Evolutionary conservation across 2,113 vertebrate genomes (phyloP).

Genomic region (Nerophis lumbriciformis): DNA sequence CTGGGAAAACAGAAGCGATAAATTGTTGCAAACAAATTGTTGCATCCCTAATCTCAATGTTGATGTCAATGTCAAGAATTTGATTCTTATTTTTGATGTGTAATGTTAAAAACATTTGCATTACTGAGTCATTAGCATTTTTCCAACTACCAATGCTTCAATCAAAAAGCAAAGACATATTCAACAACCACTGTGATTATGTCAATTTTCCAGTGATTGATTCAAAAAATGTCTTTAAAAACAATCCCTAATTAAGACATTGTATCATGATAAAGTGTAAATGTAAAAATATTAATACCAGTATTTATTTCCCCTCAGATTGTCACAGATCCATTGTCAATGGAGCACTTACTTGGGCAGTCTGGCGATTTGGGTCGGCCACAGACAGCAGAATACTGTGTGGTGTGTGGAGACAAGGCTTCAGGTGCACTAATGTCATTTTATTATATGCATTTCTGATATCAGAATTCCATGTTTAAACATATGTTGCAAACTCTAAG

Average conservation of each 20-base stretch:
- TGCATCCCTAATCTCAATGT: neutral
- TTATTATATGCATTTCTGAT: neutral
- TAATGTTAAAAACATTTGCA: too few relatives aligned
- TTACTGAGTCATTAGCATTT: too few relatives aligned
- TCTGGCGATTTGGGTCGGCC: conserved; percentile 81
- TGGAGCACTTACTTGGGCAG: conserved; percentile 90
- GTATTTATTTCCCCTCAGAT: conserved; percentile 72
- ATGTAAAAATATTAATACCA: neutral
- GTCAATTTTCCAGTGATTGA: neutral
- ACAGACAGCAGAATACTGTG: conserved; percentile 92
- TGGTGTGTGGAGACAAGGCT: conserved; percentile 97
- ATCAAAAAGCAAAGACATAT: neutral
- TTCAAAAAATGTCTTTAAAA: neutral
- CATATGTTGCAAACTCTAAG: neutral
- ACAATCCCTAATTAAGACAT: neutral
- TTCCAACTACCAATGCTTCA: neutral
- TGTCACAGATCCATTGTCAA: conserved; percentile 91
- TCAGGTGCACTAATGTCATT: conserved; percentile 76
- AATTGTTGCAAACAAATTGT: too few relatives aligned
- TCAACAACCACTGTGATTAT: neutral
- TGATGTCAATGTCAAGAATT: neutral
- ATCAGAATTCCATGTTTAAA: neutral
- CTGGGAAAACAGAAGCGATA: too few relatives aligned
- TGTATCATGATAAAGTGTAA: neutral
- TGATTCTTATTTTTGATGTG: conserved; percentile 3